Conservation (phyloP, 2,797 vertebrate genomes). For the Hylomyscus alleni region DNA sequence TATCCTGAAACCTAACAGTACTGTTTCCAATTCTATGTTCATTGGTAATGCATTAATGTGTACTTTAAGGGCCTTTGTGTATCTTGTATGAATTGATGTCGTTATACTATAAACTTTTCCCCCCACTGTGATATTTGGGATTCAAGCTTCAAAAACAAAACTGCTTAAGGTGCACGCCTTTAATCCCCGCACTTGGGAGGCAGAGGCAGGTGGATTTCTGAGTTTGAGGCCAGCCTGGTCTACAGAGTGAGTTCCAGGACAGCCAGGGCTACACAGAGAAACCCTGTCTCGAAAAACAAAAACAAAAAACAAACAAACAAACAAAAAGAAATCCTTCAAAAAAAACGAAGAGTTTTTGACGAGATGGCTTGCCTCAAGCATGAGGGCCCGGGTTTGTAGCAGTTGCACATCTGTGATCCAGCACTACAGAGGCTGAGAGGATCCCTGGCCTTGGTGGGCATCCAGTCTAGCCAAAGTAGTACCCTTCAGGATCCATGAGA, state of each 20-base stretch:
- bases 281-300: too few species aligned
- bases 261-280: too few species aligned
- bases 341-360: neutral
- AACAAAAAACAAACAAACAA: too few species aligned
- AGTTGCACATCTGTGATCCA: neutral
- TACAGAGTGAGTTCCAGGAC: too few species aligned
- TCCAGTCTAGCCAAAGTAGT: neutral
- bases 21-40: neutral
- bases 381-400: neutral
- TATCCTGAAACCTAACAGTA: neutral
- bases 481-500: neutral
- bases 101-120: neutral
- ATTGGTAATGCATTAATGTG: neutral
- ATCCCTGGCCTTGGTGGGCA: neutral
- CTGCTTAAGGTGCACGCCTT: too few species aligned
- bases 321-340: neutral
- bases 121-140: neutral
- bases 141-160: neutral
- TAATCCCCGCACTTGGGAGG: too few species aligned
- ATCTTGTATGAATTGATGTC: neutral
- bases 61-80: neutral
- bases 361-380: neutral
- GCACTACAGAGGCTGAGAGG: neutral
- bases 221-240: too few species aligned
- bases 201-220: too few species aligned